Evolutionary conservation across 2,888 invertebrate genomes (phyloP).

Genomic region (Nephrotoma flavescens): DNA sequence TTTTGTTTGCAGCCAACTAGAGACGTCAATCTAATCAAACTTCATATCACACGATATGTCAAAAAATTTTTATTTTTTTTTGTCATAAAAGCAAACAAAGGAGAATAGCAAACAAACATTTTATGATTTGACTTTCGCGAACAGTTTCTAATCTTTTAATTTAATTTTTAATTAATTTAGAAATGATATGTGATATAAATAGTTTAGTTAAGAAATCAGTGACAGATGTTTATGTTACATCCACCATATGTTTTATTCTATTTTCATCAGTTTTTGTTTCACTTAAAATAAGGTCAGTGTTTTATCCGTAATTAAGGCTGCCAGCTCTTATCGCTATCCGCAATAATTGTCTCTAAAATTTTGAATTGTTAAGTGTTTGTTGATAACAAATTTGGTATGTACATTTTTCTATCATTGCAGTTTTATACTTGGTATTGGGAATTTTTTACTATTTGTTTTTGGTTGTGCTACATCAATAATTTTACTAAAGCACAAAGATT

Average conservation of each 20-base stretch:
- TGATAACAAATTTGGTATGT: not conserved
- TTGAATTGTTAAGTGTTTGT: not conserved
- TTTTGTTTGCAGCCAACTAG: not conserved
- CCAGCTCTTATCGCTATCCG: not conserved
- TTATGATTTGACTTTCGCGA: not conserved
- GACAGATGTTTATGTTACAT: not conserved
- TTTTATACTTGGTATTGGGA: not conserved
- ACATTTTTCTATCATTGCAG: not conserved
- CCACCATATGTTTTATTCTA: not conserved
- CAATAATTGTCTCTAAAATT: not conserved
- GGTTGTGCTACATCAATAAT: conserved; percentile 12
- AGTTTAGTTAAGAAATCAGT: not conserved
- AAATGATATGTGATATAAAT: conserved; percentile 2
- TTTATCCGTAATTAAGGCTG: not conserved
- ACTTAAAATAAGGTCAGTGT: not conserved
- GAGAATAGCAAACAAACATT: not conserved
- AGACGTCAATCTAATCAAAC: not conserved
- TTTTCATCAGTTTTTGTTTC: not conserved
- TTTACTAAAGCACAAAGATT: conserved; percentile 11
- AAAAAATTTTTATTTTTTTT: not conserved
- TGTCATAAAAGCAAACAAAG: not conserved
- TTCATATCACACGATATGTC: not conserved
- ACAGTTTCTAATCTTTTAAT: not conserved
- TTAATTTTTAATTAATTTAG: not conserved
- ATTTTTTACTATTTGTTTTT: not conserved